Evolutionary conservation across 2,797 vertebrate genomes (phyloP), one percentile per base, ranked within the genome.

Genomic region (Rhinogobio ventralis): DNA sequence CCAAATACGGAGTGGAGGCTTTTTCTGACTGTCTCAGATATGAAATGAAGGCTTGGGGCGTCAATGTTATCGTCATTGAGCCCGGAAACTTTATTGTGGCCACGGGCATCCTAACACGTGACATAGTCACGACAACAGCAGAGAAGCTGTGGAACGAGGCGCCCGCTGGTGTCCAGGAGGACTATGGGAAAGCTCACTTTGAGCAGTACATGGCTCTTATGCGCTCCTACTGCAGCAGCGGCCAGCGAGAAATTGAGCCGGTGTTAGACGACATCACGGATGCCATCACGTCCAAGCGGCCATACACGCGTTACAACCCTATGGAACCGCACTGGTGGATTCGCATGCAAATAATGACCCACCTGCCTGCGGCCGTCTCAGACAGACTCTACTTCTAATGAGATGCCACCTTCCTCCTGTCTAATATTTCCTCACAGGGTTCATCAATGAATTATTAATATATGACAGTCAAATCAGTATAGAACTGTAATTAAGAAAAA

Each of bases 1-100:
- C 97, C 6, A 97, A 97, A 90, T 96, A 94, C 1, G 97, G 95
- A 1, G 92, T 97, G 81, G 95, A 97, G 60, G 96, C 94, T 0
- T 98, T 98, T 76, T 97, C 96, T 0, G 96, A 97, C 90, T 98
- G 97, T 91, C 95, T 98, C 8, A 90, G 96, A 86, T 96, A 97
- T 36, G 97, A 97, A 91, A 97, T 97, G 96, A 96, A 96, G 90
- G 76, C 89, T 79, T 97, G 96, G 97, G 96, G 96, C 0, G 96
- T 97, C 0, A 95, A 94, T 4, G 96, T 98, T 79, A 93, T 95
- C n/a, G 19, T 96, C 1, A 23, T 97, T 0, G 96, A 97, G 84
- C 96, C 96, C 0, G 95, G 96, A 0, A 97, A 97, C 94, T 97
- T 96, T 0, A 93, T 96, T 19, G 93, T 93, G 7, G 97, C 97